These are phyloP conservation scores for Rhodeus uyekii DNA, from an alignment of 2,797 vertebrate genomes.

Conservation along the genomic window DNA sequence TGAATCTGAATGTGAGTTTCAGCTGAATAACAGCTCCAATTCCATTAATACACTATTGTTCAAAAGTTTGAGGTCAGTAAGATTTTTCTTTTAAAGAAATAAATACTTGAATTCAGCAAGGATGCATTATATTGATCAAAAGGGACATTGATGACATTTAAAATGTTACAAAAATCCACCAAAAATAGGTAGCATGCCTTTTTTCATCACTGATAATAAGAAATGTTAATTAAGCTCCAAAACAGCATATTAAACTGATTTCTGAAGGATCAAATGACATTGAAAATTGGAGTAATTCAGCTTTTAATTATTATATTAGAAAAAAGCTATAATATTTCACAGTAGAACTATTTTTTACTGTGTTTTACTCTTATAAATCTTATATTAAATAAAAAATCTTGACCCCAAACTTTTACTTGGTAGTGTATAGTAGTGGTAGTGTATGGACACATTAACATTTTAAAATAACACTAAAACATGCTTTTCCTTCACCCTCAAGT, in stretches of 20 bases:
- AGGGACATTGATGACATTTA: background rate
- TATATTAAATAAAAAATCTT: background rate
- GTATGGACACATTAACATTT: background rate
- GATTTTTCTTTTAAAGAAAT: background rate
- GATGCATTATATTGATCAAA: background rate
- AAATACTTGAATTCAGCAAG: background rate
- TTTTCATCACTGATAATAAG: background rate
- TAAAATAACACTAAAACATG: background rate
- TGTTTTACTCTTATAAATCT: too few species aligned
- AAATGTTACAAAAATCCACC: background rate
- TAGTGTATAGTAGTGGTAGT: background rate
- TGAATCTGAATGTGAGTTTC: background rate
- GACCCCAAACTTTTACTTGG: background rate
- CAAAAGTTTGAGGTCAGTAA: slow-evolving; percentile 2
- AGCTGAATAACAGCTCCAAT: background rate
- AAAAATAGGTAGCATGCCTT: background rate
- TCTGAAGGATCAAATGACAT: background rate
- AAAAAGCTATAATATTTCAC: background rate
- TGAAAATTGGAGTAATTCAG: background rate
- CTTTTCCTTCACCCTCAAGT: background rate
- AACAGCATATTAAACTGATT: background rate
- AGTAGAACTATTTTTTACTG: background rate
- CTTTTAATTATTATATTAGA: background rate
- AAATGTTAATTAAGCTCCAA: background rate
- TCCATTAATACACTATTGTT: background rate